Conservation (phyloP, 1,140 invertebrate genomes). For the Pectinophora gossypiella region DNA sequence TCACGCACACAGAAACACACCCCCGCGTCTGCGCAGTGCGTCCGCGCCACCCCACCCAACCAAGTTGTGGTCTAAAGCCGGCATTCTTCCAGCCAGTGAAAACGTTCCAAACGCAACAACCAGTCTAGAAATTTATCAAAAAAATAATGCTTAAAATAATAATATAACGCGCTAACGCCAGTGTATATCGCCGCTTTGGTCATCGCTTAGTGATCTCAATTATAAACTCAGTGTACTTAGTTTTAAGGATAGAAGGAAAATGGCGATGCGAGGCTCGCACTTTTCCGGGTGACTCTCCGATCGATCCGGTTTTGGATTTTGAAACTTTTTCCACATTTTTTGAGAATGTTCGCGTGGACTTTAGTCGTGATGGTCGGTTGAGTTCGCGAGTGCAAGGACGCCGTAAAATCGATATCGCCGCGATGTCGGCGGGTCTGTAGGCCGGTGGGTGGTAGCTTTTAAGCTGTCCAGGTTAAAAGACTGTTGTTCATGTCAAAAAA, state of each 20-base stretch:
- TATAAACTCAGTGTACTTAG: slow-evolving; percentile 8
- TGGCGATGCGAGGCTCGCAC: slow-evolving; percentile 41
- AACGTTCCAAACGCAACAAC: slow-evolving; percentile 58
- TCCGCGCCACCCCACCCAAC: slow-evolving; percentile 52
- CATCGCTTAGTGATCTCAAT: slow-evolving; percentile 49
- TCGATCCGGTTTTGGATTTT: too few relatives aligned
- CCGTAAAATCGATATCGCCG: slow-evolving; percentile 45
- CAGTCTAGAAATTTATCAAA: not conserved
- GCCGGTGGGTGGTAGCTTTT: slow-evolving; percentile 23
- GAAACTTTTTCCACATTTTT: slow-evolving; percentile 8
- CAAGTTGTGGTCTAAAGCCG: slow-evolving; percentile 53
- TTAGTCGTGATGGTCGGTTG: slow-evolving; percentile 1
- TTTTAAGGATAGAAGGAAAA: slow-evolving; percentile 34
- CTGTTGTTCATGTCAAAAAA: slow-evolving; percentile 55
- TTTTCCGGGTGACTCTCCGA: slow-evolving; percentile 18
- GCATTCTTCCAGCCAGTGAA: slow-evolving; percentile 58
- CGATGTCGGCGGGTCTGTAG: slow-evolving; percentile 28
- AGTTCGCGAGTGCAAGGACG: slow-evolving; percentile 36
- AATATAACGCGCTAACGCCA: too few relatives aligned
- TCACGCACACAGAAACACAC: slow-evolving; percentile 41
- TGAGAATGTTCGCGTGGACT: slow-evolving; percentile 30
- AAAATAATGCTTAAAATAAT: not conserved
- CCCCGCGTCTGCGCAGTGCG: slow-evolving; percentile 50
- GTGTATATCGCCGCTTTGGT: slow-evolving; percentile 37
- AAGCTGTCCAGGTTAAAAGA: slow-evolving; percentile 34